These are phyloP conservation scores for Malurus alboscapulatus DNA, from an alignment of 2,113 vertebrate genomes.

Conservation along the genomic window DNA sequence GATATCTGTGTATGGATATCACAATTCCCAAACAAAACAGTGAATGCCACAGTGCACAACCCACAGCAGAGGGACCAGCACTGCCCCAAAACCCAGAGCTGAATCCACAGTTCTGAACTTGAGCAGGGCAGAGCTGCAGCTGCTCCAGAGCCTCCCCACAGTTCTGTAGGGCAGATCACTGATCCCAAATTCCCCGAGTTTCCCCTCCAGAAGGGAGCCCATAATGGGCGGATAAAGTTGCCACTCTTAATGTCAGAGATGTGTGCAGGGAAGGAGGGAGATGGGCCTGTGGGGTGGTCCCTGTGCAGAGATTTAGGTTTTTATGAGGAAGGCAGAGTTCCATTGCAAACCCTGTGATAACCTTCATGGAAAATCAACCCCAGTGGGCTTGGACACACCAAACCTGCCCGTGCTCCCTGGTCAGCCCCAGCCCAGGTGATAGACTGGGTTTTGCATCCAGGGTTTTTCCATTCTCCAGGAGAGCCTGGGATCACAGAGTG, in stretches of 20 bases:
- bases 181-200: not conserved
- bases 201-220: not conserved
- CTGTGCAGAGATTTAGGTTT: too few relatives aligned
- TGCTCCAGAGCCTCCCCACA: not conserved
- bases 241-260: not conserved
- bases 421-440: not conserved
- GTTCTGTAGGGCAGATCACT: not conserved
- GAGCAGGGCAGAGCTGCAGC: not conserved
- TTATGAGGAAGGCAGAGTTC: not conserved
- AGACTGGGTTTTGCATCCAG: not conserved
- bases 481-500: rapidly evolving
- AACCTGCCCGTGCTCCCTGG: not conserved
- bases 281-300: not conserved
- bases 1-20: not conserved
- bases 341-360: not conserved
- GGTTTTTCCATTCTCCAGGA: not conserved
- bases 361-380: not conserved
- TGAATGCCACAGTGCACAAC: not conserved
- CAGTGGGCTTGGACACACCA: not conserved
- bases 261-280: not conserved
- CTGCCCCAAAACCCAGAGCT: rapidly evolving
- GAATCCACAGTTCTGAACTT: not conserved
- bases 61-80: not conserved
- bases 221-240: not conserved
- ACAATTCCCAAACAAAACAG: not conserved